Conservation (phyloP, 2,113 vertebrate species). For the Cranoglanis bouderius region DNA sequence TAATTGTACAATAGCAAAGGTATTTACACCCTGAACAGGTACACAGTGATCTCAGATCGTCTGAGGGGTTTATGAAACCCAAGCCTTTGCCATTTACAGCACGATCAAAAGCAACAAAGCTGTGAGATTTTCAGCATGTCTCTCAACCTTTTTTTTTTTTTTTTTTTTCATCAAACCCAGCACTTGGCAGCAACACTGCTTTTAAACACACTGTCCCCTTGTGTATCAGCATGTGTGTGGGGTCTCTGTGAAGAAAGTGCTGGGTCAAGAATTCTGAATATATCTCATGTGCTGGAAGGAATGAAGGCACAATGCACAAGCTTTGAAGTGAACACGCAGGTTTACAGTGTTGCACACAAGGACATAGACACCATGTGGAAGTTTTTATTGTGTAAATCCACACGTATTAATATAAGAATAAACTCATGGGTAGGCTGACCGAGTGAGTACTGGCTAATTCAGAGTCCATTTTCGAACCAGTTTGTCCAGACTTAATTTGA, state of each 20-base stretch:
- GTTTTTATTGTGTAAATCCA: background rate
- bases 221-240: conserved; percentile 67
- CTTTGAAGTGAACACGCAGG: conserved; percentile 27
- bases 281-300: conserved; percentile 55
- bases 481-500: background rate
- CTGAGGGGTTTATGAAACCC: background rate
- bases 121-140: conserved; percentile 36
- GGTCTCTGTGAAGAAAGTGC: conserved; percentile 64
- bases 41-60: background rate
- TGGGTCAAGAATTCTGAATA: conserved; percentile 66
- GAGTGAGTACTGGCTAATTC: background rate
- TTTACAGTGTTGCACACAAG: conserved; percentile 6
- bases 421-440: no score
- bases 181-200: conserved; percentile 56
- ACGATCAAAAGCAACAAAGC: conserved; percentile 57
- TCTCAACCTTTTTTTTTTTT: conserved; percentile 55
- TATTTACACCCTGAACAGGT: conserved; percentile 17
- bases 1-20: background rate
- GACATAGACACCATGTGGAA: background rate
- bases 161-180: conserved; percentile 63
- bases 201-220: conserved; percentile 70
- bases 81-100: conserved; percentile 57
- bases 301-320: conserved; percentile 43
- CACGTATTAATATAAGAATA: background rate
- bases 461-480: no score